phyloP scores from a whole-genome alignment of 2,888 invertebrate genomes.

The Beris morrisii region DNA sequence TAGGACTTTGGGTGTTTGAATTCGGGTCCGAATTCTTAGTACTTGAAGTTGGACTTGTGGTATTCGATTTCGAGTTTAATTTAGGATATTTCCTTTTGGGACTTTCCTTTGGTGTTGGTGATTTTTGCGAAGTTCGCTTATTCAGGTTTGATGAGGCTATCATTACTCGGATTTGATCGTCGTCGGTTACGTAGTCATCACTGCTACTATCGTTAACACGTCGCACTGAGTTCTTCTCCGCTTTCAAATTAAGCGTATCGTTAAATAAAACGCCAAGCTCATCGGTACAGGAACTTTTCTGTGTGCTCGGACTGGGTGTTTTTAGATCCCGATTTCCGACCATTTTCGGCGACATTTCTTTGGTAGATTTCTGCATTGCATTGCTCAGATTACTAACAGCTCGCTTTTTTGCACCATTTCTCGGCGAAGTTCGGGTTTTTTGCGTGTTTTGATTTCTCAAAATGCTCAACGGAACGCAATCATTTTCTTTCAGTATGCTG shows the following conservation, averaged over 20 bases:
- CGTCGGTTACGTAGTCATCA: conserved; percentile 4
- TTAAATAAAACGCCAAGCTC: conserved; percentile 49
- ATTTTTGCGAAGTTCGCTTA: conserved; percentile 12
- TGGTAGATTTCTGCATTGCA: background rate
- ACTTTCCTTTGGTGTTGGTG: conserved; percentile 15
- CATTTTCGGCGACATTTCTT: background rate
- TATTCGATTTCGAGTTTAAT: background rate
- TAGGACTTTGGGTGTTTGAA: conserved; percentile 26
- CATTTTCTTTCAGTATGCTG: background rate
- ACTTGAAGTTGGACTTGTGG: background rate
- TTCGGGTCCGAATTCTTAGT: conserved; percentile 6
- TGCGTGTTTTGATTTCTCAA: background rate
- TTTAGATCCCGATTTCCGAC: background rate
- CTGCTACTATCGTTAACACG: background rate
- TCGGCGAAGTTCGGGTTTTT: background rate
- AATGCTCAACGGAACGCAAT: conserved; percentile 13
- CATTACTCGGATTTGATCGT: background rate
- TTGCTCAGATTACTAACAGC: background rate
- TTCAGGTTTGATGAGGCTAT: background rate
- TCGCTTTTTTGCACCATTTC: background rate
- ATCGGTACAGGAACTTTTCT: conserved; percentile 31
- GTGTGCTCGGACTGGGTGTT: conserved; percentile 17
- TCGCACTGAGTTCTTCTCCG: conserved; percentile 32
- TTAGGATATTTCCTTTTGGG: conserved; percentile 11
- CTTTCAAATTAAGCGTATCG: conserved; percentile 48